These are phyloP conservation scores for Timema cristinae DNA, from an alignment of 2,888 invertebrate genomes.

Conservation along the genomic window DNA sequence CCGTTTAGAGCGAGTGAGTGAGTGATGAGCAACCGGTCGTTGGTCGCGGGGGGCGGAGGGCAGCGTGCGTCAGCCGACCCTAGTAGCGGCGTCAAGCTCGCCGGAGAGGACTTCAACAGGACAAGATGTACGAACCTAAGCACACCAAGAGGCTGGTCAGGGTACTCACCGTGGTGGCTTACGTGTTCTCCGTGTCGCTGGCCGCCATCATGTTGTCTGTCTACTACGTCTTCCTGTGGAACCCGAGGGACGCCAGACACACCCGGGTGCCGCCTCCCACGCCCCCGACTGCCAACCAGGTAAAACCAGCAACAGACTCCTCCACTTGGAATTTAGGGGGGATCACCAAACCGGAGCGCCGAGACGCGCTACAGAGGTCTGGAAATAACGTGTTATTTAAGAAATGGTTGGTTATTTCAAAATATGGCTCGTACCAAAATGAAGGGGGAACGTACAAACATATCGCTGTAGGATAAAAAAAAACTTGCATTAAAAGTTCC, in stretches of 20 bases:
- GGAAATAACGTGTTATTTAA: too few relatives aligned
- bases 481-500: too few relatives aligned
- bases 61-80: constrained; percentile 19
- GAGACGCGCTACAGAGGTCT: too few relatives aligned
- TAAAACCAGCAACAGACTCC: too few relatives aligned
- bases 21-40: constrained; percentile 21
- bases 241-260: constrained; percentile 51
- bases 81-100: constrained; percentile 58
- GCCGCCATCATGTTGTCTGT: constrained; percentile 90
- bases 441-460: too few relatives aligned
- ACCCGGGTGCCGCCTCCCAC: background rate
- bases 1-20: background rate
- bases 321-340: too few relatives aligned
- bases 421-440: too few relatives aligned
- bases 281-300: background rate
- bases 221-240: constrained; percentile 94
- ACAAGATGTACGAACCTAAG: constrained; percentile 74
- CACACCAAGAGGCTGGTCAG: constrained; percentile 84
- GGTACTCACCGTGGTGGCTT: constrained; percentile 88
- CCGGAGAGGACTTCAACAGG: constrained; percentile 57
- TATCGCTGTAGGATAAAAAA: too few relatives aligned
- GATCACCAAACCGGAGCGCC: too few relatives aligned
- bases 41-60: constrained; percentile 19
- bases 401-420: too few relatives aligned
- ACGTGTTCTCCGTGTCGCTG: constrained; percentile 89